Evolutionary conservation across 2,797 vertebrate species (phyloP).

Genomic region (Hyperoplus lanceolatus): DNA sequence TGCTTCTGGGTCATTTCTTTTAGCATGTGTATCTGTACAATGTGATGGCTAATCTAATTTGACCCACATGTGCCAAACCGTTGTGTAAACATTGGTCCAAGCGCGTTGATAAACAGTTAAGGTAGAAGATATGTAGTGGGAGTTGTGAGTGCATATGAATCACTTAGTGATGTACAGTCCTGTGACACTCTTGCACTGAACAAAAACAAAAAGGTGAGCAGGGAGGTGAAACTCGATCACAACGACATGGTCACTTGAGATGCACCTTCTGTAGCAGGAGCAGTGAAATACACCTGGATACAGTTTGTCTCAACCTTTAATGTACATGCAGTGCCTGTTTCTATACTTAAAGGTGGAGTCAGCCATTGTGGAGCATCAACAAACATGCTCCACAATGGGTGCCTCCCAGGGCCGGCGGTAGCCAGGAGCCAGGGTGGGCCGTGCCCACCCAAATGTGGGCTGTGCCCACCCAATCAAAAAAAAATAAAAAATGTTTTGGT

Average conservation of each 20-base stretch:
- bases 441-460: too few relatives aligned
- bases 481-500: too few relatives aligned
- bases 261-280: constrained; percentile 2
- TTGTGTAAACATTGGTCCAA: too few relatives aligned
- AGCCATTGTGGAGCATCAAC: too few relatives aligned
- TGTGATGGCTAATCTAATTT: not conserved
- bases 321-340: too few relatives aligned
- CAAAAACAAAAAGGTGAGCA: constrained; percentile 18
- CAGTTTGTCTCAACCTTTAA: not conserved
- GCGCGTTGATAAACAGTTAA: not conserved
- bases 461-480: too few relatives aligned
- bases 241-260: constrained; percentile 38
- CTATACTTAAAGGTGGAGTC: not conserved
- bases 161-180: not conserved
- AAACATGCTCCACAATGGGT: too few relatives aligned
- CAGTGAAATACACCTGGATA: constrained; percentile 13
- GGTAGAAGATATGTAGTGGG: not conserved
- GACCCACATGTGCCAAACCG: too few relatives aligned
- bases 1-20: not conserved
- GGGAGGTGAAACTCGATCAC: constrained; percentile 44
- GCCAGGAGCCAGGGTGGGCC: too few relatives aligned
- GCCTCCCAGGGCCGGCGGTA: too few relatives aligned
- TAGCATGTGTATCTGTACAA: not conserved
- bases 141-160: constrained; percentile 1
- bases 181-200: not conserved